Base-by-base conservation (phyloP, 1,140 invertebrate genomes). In the Vanessa tameamea region DNA sequence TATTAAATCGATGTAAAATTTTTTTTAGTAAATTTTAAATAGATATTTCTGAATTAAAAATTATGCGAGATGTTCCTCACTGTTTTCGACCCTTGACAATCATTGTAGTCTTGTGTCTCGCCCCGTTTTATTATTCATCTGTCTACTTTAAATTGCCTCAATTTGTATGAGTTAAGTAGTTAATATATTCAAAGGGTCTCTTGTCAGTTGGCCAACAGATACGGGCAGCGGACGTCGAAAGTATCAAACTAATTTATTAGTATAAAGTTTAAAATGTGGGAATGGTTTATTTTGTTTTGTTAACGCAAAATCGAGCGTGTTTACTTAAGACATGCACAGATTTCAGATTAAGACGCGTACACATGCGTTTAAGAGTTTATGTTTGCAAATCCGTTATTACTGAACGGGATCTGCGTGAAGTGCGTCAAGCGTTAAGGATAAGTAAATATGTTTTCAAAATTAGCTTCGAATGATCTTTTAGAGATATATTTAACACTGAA, bases 111-210 rank as follows among this genome's bases (percentile, higher is more conserved):
- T 43, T 51, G 59, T 51, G 53, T 47, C 53, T 59, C 53, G 50
- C 47, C 51, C 16, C 51, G 47, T 66, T 75, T 77, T 70, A 70
- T 73, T 77, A 77, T 77, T 77, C 76, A 77, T 71, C 67, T 69
- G 68, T 61, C 66, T 77, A 73, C 67, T 77, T 77, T 76, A 73
- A 77, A 77, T 73, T 70, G 76, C 68, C 64, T 69, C 72, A 69
- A 77, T 77, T 77, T 77, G 72, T 77, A 73, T 73, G 76, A 71
- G 66, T 75, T 77, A 77, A 73, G 76, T 77, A 70, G 71, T 73
- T 72, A 75, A 72, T 75, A 47, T 75, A 75, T 78, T 78, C 73
- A 75, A 75, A 72, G 73, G 77, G 69, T 72, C 69, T 69, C 66
- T 63, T 75, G 73, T 69, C 77, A 78, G 69, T 69, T 75, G 69